Evolutionary conservation across 2,888 invertebrate species (phyloP).

Genomic region (Rotaria macrura): DNA sequence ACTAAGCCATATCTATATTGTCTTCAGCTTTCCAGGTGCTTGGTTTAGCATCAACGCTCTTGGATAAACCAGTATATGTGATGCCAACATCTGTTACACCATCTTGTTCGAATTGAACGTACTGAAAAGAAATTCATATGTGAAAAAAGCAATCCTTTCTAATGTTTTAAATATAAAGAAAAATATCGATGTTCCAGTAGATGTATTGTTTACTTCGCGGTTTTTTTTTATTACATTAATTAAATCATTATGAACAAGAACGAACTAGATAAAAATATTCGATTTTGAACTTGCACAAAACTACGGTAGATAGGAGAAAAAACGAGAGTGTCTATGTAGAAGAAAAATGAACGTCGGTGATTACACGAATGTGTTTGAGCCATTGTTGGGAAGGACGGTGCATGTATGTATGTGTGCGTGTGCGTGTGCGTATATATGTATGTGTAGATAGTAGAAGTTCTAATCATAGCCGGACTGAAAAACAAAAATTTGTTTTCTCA

Average conservation of each 20-base stretch:
- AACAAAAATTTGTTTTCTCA: neutral
- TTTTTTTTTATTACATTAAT: neutral
- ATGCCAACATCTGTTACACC: slow-evolving; percentile 32
- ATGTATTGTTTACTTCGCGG: too few species aligned
- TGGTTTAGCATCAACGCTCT: slow-evolving; percentile 27
- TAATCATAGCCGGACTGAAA: neutral
- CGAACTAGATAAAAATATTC: neutral
- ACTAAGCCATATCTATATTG: slow-evolving; percentile 30
- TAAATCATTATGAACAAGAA: neutral
- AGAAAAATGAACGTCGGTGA: neutral
- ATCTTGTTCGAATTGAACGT: slow-evolving; percentile 30
- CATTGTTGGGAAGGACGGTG: neutral
- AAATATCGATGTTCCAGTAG: too few species aligned
- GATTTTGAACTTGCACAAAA: neutral
- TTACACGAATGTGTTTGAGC: neutral
- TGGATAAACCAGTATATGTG: slow-evolving; percentile 27
- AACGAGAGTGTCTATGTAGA: neutral
- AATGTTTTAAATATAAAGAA: too few species aligned
- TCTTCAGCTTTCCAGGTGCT: slow-evolving; percentile 34
- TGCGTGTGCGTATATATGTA: neutral
- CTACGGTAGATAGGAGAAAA: neutral
- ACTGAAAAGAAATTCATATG: neutral
- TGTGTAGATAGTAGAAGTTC: neutral
- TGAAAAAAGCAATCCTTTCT: too few species aligned
- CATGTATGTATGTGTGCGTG: neutral